Base-by-base conservation (phyloP, 2,113 vertebrate species). In the Octodon degus region DNA sequence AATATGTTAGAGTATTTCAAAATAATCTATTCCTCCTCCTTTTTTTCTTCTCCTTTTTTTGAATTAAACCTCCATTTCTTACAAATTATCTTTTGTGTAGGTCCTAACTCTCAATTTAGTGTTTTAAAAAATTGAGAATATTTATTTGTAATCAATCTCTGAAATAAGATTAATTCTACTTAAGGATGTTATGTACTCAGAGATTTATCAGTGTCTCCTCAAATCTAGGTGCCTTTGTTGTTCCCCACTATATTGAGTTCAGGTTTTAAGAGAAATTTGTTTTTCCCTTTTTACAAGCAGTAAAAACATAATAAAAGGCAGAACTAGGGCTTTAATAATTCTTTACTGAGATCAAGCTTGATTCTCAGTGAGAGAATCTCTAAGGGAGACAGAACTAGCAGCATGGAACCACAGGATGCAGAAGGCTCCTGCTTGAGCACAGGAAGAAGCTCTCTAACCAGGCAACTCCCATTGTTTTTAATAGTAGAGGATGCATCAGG, bases 271-370 rank as follows among this genome's bases (percentile, higher is more conserved):
- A 87, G 62, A 55, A 77, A 58, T 92, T 83, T 77, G 20, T 11
- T 30, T 95, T 90, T 50, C 43, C 27, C 24, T 81, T 93, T 32
- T 87, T 83, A 47, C 13, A 65, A 82, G 34, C 53, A 67, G 65
- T 95, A 89, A 95, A 94, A 96, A 77, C 58, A 32, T 20, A 89
- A 3, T 43, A 77, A n/a, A 92, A 85, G 47, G 32, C n/a, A 87
- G 50, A 74, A 30, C 43, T 79, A 79, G 47, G 27, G 27, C 27
- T 32, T 79, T 50, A 47, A 32, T 79, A 79, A 53, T 79, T 79
- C 43, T 79, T 79, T 79, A 53, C 53, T 2, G 47, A 32, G 47
- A 32, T 40, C 50, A 34, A 79, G 12, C 6, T 84, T 90, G 53
- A 25, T 63, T 67, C 25, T 47, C 43, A 87, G 62, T 43, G n/a